These are phyloP conservation scores for Oryzias dopingdopingensis DNA, from an alignment of 2,797 vertebrate species.

Conservation along the genomic window DNA sequence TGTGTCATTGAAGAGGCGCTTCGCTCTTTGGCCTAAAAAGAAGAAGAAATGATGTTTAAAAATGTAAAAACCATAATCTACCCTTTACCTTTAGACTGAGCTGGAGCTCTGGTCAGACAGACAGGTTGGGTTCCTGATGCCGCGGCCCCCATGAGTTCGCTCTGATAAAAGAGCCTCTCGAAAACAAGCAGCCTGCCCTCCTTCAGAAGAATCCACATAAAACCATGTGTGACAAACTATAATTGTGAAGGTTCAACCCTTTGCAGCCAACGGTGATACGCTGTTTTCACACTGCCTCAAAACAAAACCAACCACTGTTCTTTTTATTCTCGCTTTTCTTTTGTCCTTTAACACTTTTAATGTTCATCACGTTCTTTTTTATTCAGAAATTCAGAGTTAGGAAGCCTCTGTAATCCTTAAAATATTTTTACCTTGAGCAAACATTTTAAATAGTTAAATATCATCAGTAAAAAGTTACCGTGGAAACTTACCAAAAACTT, in stretches of 20 bases:
- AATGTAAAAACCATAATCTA: too few relatives aligned
- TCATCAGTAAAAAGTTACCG: too few relatives aligned
- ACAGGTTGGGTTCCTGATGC: slow-evolving; percentile 25
- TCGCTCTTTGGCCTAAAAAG: background rate
- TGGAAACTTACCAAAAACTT: too few relatives aligned
- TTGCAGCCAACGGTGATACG: background rate
- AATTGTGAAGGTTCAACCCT: background rate
- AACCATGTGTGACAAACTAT: background rate
- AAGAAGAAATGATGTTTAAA: background rate
- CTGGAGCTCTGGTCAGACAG: slow-evolving; percentile 54
- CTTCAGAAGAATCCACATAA: slow-evolving; percentile 34
- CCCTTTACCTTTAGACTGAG: slow-evolving; percentile 43
- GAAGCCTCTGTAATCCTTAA: too few relatives aligned
- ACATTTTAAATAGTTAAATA: too few relatives aligned
- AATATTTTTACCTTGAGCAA: too few relatives aligned
- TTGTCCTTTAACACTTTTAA: too few relatives aligned
- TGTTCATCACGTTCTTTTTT: too few relatives aligned
- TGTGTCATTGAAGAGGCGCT: background rate
- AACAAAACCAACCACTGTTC: too few relatives aligned
- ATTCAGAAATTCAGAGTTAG: too few relatives aligned
- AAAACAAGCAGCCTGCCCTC: background rate
- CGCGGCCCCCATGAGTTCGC: slow-evolving; percentile 6
- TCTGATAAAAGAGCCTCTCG: slow-evolving; percentile 31
- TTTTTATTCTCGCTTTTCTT: too few relatives aligned
- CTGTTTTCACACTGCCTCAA: too few relatives aligned